Percentiles rank a stretch among this genome's conserved stretches.
These are phyloP conservation scores for Slavum lentiscoides DNA, from an alignment of 2,888 invertebrate species.

Conservation along the genomic window DNA sequence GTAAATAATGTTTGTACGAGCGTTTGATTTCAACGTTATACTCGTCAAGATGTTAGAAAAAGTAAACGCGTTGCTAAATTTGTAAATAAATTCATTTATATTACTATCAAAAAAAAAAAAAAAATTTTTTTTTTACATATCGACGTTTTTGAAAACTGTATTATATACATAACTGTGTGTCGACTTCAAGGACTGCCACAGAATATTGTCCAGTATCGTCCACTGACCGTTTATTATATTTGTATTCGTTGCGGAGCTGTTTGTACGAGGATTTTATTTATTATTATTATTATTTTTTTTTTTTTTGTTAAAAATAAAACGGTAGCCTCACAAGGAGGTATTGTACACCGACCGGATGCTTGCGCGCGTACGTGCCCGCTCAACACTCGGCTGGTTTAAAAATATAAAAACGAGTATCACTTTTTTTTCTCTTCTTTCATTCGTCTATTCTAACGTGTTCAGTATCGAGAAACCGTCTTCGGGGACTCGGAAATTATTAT, in stretches of 20 bases:
- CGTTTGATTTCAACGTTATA: neutral
- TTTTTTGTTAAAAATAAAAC: constrained; percentile 40
- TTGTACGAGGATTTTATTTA: constrained; percentile 7
- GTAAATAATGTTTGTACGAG: neutral
- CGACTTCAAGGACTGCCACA: neutral
- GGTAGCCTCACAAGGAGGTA: constrained; percentile 50
- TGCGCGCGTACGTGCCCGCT: constrained; percentile 30
- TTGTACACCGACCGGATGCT: constrained; percentile 45
- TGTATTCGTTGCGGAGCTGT: constrained; percentile 33
- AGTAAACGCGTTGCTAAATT: too few relatives aligned
- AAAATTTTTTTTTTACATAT: neutral
- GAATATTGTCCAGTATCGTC: neutral
- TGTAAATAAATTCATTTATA: neutral
- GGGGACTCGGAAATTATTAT: neutral
- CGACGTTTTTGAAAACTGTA: neutral
- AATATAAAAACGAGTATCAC: constrained; percentile 31
- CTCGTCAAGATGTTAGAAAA: neutral
- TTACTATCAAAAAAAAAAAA: neutral
- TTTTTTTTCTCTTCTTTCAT: constrained; percentile 31
- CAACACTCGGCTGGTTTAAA: constrained; percentile 34
- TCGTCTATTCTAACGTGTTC: constrained; percentile 7
- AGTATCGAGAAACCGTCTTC: constrained; percentile 9
- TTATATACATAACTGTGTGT: neutral
- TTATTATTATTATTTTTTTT: too few relatives aligned
- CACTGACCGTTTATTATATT: constrained; percentile 18